Percentiles rank a stretch among this genome's conserved stretches.
Evolutionary conservation across 2,797 vertebrate species (phyloP).

Genomic region (Euthynnus affinis): DNA sequence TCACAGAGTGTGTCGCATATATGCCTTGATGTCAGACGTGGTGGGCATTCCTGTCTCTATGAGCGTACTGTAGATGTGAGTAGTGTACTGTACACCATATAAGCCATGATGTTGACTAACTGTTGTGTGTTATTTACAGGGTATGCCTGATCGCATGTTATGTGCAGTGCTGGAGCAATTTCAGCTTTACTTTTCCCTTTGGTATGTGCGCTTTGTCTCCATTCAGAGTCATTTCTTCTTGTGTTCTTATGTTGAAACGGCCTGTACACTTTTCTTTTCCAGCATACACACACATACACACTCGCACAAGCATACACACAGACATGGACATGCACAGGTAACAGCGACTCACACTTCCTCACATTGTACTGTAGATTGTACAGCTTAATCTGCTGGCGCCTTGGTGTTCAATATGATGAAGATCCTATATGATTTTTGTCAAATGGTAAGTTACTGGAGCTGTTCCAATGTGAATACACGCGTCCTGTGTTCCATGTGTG

Average conservation of each 20-base stretch:
- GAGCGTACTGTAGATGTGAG: constrained; percentile 87
- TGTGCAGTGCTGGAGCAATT: constrained; percentile 93
- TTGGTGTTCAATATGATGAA: constrained; percentile 64
- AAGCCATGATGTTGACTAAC: constrained; percentile 91
- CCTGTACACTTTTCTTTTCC: constrained; percentile 74
- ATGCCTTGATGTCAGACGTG: constrained; percentile 88
- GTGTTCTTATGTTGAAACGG: constrained; percentile 80
- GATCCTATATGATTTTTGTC: constrained; percentile 80
- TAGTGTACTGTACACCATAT: constrained; percentile 87
- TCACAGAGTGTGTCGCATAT: constrained; percentile 86
- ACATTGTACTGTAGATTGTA: constrained; percentile 52
- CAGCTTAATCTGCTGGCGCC: constrained; percentile 51
- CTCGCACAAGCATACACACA: constrained; percentile 35
- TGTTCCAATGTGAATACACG: constrained; percentile 78
- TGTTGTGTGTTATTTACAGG: constrained; percentile 93
- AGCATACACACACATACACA: constrained; percentile 64
- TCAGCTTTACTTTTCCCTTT: constrained; percentile 93
- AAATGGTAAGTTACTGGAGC: constrained; percentile 82
- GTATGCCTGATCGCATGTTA: constrained; percentile 93
- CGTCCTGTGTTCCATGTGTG: constrained; percentile 84
- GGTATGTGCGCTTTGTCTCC: constrained; percentile 92
- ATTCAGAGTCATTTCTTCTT: constrained; percentile 87
- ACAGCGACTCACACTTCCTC: constrained; percentile 39
- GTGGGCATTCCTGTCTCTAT: constrained; percentile 88
- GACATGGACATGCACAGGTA: constrained; percentile 44